phyloP scores from a whole-genome alignment of 2,888 invertebrate species.

The Deroplatys truncata region DNA sequence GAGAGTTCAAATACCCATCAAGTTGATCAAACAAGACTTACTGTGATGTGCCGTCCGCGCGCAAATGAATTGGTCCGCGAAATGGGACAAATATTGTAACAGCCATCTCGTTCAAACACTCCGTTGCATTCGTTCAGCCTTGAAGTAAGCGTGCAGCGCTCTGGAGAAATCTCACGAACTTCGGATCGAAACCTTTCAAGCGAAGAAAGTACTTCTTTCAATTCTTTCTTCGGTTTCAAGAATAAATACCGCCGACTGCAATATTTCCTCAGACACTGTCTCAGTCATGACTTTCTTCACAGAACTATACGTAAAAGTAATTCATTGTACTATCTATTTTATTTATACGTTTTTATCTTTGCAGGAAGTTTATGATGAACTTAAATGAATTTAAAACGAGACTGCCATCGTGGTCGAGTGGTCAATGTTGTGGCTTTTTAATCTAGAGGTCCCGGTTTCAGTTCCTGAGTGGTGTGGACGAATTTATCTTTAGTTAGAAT shows the following conservation, averaged over 20 bases:
- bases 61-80: neutral
- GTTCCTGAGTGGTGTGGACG: too few relatives aligned
- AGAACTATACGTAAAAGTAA: too few relatives aligned
- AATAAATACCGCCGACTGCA: neutral
- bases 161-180: neutral
- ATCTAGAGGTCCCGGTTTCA: too few relatives aligned
- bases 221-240: neutral
- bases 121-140: neutral
- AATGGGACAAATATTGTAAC: neutral
- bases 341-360: too few relatives aligned
- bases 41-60: neutral
- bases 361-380: too few relatives aligned
- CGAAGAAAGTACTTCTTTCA: neutral
- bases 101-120: neutral
- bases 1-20: neutral
- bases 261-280: too few relatives aligned
- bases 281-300: too few relatives aligned
- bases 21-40: neutral
- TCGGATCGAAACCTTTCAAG: neutral
- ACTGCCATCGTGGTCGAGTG: too few relatives aligned
- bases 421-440: too few relatives aligned
- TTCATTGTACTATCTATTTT: too few relatives aligned
- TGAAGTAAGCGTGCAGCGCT: neutral
- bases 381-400: too few relatives aligned
- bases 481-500: too few relatives aligned